These are phyloP conservation scores for Hemicordylus capensis DNA, from an alignment of 2,113 vertebrate genomes.

Conservation along the genomic window DNA sequence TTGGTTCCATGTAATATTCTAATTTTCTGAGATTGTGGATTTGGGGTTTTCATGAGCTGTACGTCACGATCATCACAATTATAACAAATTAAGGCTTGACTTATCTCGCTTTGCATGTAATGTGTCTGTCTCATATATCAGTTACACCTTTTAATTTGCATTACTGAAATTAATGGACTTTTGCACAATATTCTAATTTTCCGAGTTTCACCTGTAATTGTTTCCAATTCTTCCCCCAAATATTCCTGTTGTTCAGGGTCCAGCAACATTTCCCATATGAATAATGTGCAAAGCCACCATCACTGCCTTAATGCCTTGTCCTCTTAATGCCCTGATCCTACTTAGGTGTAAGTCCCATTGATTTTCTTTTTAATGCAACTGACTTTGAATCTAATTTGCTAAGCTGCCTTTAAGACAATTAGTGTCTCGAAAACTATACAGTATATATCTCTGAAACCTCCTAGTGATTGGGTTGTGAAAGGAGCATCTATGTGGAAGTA, in stretches of 20 bases:
- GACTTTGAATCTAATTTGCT: not conserved
- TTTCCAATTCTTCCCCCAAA: no score
- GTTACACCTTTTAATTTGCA: no score
- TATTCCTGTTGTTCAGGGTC: not conserved
- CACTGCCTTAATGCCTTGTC: not conserved
- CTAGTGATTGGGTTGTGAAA: not conserved
- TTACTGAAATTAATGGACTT: no score
- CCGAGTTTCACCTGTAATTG: no score
- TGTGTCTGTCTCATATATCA: no score
- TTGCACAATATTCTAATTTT: no score
- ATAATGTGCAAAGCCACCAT: not conserved
- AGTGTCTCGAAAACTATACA: not conserved
- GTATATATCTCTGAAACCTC: not conserved
- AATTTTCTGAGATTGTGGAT: no score
- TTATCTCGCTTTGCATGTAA: no score
- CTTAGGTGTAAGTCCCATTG: not conserved
- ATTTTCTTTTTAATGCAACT: not conserved
- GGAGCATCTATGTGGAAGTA: not conserved
- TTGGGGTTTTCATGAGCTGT: no score
- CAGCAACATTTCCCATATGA: not conserved
- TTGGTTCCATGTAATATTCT: no score
- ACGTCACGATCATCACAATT: no score
- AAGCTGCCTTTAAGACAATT: not conserved
- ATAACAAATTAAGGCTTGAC: no score
- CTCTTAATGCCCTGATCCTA: not conserved